phyloP scores from a whole-genome alignment of 1,140 invertebrate genomes.

The Apis dorsata region DNA sequence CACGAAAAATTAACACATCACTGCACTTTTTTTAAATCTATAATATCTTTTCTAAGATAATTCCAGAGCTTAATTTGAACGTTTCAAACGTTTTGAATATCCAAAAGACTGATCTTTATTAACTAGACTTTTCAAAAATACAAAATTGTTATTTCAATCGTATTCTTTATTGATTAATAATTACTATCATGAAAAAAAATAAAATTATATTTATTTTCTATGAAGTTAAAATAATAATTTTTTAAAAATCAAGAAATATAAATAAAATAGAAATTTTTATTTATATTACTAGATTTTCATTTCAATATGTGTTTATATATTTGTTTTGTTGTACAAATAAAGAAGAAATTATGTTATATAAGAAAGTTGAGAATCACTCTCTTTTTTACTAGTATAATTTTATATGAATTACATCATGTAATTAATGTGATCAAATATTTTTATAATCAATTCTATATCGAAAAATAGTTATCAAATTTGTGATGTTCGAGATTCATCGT shows the following conservation, averaged over 20 bases:
- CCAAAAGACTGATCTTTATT: conserved; percentile 29
- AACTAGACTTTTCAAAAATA: neutral
- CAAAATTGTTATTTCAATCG: neutral
- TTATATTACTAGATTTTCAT: too few relatives aligned
- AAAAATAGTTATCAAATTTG: neutral
- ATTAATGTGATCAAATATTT: too few relatives aligned
- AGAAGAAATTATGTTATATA: neutral
- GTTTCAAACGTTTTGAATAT: conserved; percentile 9
- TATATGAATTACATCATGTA: too few relatives aligned
- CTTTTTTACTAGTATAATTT: too few relatives aligned
- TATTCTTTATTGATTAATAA: neutral
- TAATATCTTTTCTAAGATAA: too few relatives aligned
- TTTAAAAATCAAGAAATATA: too few relatives aligned
- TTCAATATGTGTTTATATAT: neutral
- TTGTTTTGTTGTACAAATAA: neutral
- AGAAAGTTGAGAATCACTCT: too few relatives aligned
- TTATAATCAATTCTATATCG: neutral
- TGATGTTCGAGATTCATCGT: neutral
- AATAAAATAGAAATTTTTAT: too few relatives aligned
- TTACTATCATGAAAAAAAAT: neutral
- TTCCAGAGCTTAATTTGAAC: neutral
- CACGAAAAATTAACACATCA: neutral
- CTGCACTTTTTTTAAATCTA: neutral
- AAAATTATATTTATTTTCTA: too few relatives aligned
- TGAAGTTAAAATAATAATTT: too few relatives aligned